phyloP scores from a whole-genome alignment of 2,888 invertebrate genomes.

The Euphydryas editha region DNA sequence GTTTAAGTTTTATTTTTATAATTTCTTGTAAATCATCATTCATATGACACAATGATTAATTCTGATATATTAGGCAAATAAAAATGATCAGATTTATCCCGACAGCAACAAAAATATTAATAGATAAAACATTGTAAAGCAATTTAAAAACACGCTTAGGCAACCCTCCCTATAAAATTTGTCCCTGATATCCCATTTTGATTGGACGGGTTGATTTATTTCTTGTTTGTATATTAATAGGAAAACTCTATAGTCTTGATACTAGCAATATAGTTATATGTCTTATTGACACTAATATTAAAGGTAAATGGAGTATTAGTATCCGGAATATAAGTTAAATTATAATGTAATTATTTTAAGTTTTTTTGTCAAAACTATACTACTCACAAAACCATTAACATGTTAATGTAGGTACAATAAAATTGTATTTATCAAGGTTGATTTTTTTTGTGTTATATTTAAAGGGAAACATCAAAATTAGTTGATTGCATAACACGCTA shows the following conservation, averaged over 20 bases:
- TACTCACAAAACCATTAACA: too few relatives aligned
- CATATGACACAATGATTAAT: not conserved
- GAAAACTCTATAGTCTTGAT: conserved; percentile 62
- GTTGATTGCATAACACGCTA: conserved; percentile 46
- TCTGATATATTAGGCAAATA: not conserved
- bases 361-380: not conserved
- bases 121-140: conserved; percentile 74
- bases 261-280: conserved; percentile 45
- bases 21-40: too few relatives aligned
- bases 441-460: not conserved
- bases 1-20: not conserved
- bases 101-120: conserved; percentile 60
- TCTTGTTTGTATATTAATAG: conserved; percentile 67
- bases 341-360: not conserved
- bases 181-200: conserved; percentile 80
- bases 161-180: conserved; percentile 77
- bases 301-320: not conserved
- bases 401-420: not conserved
- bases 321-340: not conserved
- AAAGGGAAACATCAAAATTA: conserved; percentile 55
- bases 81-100: conserved; percentile 21
- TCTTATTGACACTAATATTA: not conserved
- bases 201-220: conserved; percentile 81
- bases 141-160: conserved; percentile 76
- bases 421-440: not conserved